Conservation (phyloP, 2,888 invertebrate species). For the Athalia cordata region DNA sequence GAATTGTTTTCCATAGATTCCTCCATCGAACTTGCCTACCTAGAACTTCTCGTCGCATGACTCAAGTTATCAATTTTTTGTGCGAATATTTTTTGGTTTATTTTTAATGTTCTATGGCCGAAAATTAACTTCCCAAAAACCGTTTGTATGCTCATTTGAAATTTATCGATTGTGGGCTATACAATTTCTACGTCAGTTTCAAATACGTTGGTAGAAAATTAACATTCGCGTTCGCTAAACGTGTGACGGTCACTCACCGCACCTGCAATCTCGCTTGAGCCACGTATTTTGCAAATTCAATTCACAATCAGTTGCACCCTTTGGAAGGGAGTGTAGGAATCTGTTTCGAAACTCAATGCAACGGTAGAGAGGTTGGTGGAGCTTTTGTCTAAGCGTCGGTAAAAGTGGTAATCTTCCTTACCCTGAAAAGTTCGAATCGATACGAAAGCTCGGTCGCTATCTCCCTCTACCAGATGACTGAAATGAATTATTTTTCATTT, state of each 20-base stretch:
- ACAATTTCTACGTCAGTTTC: too few species aligned
- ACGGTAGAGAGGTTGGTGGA: background rate
- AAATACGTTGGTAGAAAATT: too few species aligned
- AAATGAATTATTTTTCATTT: background rate
- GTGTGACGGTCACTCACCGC: background rate
- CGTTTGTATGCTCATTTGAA: too few species aligned
- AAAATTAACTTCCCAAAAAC: too few species aligned
- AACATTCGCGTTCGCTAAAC: background rate
- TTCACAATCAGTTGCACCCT: background rate
- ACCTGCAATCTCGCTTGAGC: background rate
- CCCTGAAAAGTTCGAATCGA: constrained; percentile 6
- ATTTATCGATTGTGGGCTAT: too few species aligned
- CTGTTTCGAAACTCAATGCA: constrained; percentile 18
- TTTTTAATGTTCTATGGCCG: too few species aligned
- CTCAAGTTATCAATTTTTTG: too few species aligned
- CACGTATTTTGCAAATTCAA: background rate
- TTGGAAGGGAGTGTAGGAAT: constrained; percentile 22
- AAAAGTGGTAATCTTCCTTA: constrained; percentile 8
- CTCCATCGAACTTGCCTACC: too few species aligned
- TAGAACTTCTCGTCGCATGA: too few species aligned
- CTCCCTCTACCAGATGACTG: background rate
- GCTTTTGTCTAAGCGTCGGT: constrained; percentile 14
- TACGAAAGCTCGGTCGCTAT: constrained; percentile 18
- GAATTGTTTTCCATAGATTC: too few species aligned
- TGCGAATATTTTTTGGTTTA: too few species aligned